phyloP scores from a whole-genome alignment of 2,797 vertebrate species.

The Crocidura indochinensis region DNA sequence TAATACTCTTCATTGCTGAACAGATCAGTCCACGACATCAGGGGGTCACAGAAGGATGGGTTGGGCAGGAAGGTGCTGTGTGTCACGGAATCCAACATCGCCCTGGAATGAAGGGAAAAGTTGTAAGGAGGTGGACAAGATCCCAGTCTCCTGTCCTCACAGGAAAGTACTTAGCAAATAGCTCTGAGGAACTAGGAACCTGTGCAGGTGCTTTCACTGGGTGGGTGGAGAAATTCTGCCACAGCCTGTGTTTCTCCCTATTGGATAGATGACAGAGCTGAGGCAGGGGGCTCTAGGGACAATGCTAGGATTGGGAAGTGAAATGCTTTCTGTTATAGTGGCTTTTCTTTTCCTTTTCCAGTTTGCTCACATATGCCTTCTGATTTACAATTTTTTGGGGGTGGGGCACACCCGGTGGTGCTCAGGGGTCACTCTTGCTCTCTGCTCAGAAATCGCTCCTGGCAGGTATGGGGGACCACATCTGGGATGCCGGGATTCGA shows the following conservation, averaged over 20 bases:
- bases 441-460: no score
- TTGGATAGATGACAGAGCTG: conserved; percentile 48
- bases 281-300: not conserved
- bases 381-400: not conserved
- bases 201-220: not conserved
- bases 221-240: not conserved
- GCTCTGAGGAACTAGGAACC: not conserved
- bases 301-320: not conserved
- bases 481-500: no score
- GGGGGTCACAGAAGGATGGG: conserved; percentile 82
- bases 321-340: not conserved
- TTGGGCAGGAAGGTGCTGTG: conserved; percentile 85
- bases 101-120: conserved; percentile 78
- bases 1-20: conserved; percentile 84
- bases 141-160: not conserved
- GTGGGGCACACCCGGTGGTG: no score
- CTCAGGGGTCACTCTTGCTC: no score
- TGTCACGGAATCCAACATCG: conserved; percentile 87
- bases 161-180: not conserved
- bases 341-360: not conserved
- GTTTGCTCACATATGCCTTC: not conserved
- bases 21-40: conserved; percentile 87
- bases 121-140: not conserved
- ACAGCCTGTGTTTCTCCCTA: not conserved
- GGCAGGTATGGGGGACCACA: no score